Conservation (phyloP, 2,113 vertebrate genomes). For the Cairina moschata region DNA sequence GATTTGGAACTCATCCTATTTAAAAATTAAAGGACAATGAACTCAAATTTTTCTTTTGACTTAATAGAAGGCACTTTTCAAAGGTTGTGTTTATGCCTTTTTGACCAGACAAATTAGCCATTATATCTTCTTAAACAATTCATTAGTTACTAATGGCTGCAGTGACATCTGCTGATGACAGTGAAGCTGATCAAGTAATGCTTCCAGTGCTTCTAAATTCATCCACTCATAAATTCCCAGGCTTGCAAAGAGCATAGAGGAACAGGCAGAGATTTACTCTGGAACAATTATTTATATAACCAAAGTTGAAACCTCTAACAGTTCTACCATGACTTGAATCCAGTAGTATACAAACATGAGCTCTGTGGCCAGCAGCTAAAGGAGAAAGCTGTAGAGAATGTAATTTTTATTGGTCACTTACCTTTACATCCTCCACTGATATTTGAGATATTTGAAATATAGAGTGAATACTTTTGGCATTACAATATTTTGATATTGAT, state of each 20-base stretch:
- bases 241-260: not conserved
- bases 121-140: constrained; percentile 75
- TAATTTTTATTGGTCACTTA: not conserved
- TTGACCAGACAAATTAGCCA: constrained; percentile 76
- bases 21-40: constrained; percentile 74
- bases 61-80: constrained; percentile 62
- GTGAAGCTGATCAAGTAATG: constrained; percentile 72
- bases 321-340: not conserved
- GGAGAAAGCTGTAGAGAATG: not conserved
- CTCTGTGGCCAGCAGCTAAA: not conserved
- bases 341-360: not conserved
- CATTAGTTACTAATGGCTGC: constrained; percentile 76
- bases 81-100: constrained; percentile 67
- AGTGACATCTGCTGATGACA: constrained; percentile 80
- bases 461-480: not conserved
- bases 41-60: constrained; percentile 58
- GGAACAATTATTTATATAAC: not conserved
- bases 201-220: constrained; percentile 69
- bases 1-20: constrained; percentile 70
- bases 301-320: not conserved
- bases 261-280: not conserved
- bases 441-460: not conserved
- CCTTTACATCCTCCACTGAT: not conserved
- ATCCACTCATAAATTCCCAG: constrained; percentile 44
- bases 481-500: not conserved